A percentile compares a stretch with the other conserved stretches of the same genome.
Evolutionary conservation across 2,113 vertebrate species (phyloP).

Genomic region (Hippolais icterina): DNA sequence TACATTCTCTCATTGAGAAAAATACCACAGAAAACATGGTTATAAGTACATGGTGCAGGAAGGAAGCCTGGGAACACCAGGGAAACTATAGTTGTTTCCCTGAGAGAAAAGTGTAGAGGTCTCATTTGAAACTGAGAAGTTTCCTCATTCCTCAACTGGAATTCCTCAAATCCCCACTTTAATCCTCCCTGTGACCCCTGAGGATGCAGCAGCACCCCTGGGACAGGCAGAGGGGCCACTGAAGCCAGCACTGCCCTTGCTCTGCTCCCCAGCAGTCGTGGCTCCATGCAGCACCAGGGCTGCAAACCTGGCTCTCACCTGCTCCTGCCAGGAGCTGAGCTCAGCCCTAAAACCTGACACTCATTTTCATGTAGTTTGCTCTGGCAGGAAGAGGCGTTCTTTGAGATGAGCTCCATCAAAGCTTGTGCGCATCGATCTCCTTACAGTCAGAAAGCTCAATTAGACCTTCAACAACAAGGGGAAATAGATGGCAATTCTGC

Average conservation of each 20-base stretch:
- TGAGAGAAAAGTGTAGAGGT: neutral
- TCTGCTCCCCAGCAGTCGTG: accelerated
- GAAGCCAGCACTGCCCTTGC: neutral
- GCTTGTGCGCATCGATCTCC: neutral
- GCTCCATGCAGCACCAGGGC: neutral
- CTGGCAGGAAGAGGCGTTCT: neutral
- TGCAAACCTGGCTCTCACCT: neutral
- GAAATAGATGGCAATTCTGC: neutral
- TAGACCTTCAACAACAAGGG: neutral
- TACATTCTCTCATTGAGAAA: neutral
- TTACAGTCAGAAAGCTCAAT: conserved; percentile 4
- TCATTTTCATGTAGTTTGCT: neutral
- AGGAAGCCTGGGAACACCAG: neutral
- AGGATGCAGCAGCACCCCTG: neutral
- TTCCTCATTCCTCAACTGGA: neutral
- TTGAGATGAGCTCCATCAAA: neutral
- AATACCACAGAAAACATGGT: neutral
- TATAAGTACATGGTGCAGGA: neutral
- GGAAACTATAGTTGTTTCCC: neutral
- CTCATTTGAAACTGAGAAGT: neutral
- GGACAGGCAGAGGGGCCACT: neutral
- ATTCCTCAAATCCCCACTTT: neutral
- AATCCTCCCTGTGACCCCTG: accelerated
- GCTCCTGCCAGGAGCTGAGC: neutral
- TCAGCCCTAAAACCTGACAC: neutral